Evolutionary conservation across 2,113 vertebrate species (phyloP).

Genomic region (Sinosuthora webbiana): DNA sequence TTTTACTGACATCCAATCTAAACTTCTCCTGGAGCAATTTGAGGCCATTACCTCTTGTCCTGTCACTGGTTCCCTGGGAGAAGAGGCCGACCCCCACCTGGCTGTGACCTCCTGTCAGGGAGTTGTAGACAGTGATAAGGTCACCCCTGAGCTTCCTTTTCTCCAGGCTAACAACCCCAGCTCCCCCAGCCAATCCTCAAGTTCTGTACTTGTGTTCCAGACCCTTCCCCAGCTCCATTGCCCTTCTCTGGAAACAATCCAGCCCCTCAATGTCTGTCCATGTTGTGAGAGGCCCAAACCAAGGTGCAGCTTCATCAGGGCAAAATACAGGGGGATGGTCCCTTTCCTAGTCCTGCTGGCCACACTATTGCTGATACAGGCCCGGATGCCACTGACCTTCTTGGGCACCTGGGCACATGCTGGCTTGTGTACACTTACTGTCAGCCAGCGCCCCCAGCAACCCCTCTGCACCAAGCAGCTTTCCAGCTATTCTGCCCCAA

Average conservation of each 20-base stretch:
- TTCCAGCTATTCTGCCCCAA: background rate
- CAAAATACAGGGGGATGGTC: accelerated
- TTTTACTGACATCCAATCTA: background rate
- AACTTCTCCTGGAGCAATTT: background rate
- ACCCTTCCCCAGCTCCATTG: accelerated
- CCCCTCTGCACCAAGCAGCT: accelerated
- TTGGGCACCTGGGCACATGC: background rate
- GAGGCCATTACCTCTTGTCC: background rate
- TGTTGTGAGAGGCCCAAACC: background rate
- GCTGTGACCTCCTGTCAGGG: background rate
- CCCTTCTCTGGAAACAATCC: accelerated
- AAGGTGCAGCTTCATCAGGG: background rate
- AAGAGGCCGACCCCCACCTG: accelerated
- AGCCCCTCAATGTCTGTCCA: background rate
- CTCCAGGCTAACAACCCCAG: background rate
- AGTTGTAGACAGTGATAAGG: background rate
- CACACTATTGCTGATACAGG: background rate
- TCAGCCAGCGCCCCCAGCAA: accelerated
- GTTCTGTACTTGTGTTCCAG: background rate
- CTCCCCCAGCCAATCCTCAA: background rate
- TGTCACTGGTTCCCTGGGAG: background rate
- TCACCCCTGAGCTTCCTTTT: background rate
- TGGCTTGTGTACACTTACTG: background rate
- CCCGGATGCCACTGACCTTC: background rate
- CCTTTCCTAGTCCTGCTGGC: background rate